phyloP scores from a whole-genome alignment of 2,113 vertebrate species.

The Esox niger region DNA sequence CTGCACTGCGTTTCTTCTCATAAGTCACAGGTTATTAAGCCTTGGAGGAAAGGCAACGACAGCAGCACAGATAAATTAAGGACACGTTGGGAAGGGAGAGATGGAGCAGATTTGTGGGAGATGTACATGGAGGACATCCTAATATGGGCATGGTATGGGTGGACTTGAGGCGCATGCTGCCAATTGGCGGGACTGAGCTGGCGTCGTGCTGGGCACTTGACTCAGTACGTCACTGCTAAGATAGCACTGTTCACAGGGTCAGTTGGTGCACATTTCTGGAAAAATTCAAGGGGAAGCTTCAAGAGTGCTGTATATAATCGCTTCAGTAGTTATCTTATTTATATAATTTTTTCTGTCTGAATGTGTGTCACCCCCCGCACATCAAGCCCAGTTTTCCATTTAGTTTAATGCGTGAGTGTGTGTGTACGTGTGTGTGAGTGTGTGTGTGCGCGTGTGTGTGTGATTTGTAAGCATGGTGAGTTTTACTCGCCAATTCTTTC shows the following conservation, averaged over 20 bases:
- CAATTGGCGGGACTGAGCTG: constrained; percentile 46
- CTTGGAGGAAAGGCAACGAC: constrained; percentile 53
- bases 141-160: background rate
- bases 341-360: background rate
- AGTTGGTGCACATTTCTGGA: constrained; percentile 19
- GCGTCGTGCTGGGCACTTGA: constrained; percentile 34
- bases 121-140: too few relatives aligned
- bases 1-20: constrained; percentile 58
- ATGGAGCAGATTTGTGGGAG: too few relatives aligned
- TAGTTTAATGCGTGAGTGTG: constrained; percentile 28
- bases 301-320: background rate
- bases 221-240: constrained; percentile 32
- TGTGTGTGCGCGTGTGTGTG: constrained; percentile 32
- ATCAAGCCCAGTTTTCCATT: constrained; percentile 22
- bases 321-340: background rate
- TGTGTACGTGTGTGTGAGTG: constrained; percentile 20
- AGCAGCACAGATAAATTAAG: constrained; percentile 65
- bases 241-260: constrained; percentile 30
- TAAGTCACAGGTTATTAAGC: constrained; percentile 70
- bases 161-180: constrained; percentile 42
- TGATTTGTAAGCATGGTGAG: constrained; percentile 58
- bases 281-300: background rate
- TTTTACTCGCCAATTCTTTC: constrained; percentile 43
- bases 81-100: constrained; percentile 46
- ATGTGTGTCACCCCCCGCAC: constrained; percentile 34